A percentile compares a stretch with the other conserved stretches of the same genome.
phyloP scores from a whole-genome alignment of 2,888 invertebrate genomes.

The Argyresthia goedartella region DNA sequence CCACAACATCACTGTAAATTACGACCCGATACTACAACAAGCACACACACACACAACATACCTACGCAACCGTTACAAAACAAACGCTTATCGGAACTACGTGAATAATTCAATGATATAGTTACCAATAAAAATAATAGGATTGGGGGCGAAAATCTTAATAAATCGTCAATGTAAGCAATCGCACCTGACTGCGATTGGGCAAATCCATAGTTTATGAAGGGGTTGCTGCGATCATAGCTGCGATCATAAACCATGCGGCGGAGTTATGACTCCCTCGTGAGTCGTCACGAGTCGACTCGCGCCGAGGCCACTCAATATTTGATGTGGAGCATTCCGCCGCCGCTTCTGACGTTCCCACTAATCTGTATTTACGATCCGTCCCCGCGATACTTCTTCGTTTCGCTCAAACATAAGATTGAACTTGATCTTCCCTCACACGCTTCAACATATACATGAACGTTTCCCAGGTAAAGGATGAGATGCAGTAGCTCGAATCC shows the following conservation, averaged over 20 bases:
- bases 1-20: not conserved
- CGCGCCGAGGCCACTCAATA: slow-evolving; percentile 41
- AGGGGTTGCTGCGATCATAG: slow-evolving; percentile 11
- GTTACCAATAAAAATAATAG: slow-evolving; percentile 27
- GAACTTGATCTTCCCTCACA: too few relatives aligned
- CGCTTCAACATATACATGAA: too few relatives aligned
- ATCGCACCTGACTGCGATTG: slow-evolving; percentile 62
- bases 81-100: not conserved
- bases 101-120: slow-evolving; percentile 47
- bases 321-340: slow-evolving; percentile 33
- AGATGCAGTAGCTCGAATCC: too few relatives aligned
- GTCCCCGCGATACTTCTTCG: not conserved
- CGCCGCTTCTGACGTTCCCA: not conserved
- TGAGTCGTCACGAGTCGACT: slow-evolving; percentile 24
- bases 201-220: slow-evolving; percentile 60
- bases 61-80: slow-evolving; percentile 3
- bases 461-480: too few relatives aligned
- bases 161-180: slow-evolving; percentile 40
- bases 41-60: too few relatives aligned
- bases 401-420: not conserved
- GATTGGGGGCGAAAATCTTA: slow-evolving; percentile 17
- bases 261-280: slow-evolving; percentile 45
- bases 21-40: not conserved
- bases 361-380: slow-evolving; percentile 9
- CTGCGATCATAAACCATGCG: slow-evolving; percentile 32